Conservation (phyloP, 2,888 invertebrate species). For the Sinohyriopsis cumingii region DNA sequence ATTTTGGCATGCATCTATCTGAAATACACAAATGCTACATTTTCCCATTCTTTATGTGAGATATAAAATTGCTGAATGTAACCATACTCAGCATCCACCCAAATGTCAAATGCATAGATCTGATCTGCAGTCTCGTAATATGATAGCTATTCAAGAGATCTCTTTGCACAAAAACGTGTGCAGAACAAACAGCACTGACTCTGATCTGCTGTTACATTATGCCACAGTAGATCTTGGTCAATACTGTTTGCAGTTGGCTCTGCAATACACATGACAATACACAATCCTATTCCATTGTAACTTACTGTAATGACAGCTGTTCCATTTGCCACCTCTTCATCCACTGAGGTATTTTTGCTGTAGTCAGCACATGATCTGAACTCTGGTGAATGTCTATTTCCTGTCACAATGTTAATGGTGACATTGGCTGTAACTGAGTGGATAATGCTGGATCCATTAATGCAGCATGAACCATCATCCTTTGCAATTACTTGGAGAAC, state of each 20-base stretch:
- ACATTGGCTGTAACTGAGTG: conserved; percentile 86
- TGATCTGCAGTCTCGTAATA: too few relatives aligned
- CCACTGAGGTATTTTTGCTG: conserved; percentile 71
- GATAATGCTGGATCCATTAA: conserved; percentile 83
- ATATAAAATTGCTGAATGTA: too few relatives aligned
- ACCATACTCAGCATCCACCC: too few relatives aligned
- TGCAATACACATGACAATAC: not conserved
- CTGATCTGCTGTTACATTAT: too few relatives aligned
- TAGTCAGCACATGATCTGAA: conserved; percentile 95
- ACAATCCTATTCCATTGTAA: not conserved
- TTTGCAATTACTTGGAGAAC: conserved; percentile 95
- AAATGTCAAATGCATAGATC: too few relatives aligned
- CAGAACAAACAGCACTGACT: too few relatives aligned
- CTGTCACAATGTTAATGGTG: conserved; percentile 96
- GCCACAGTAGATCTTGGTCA: too few relatives aligned
- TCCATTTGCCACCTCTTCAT: conserved; percentile 31
- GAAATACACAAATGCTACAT: too few relatives aligned
- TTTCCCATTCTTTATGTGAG: too few relatives aligned
- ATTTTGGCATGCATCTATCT: too few relatives aligned
- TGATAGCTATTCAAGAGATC: too few relatives aligned
- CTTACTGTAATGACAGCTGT: conserved; percentile 40
- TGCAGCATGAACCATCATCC: conserved; percentile 98
- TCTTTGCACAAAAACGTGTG: too few relatives aligned
- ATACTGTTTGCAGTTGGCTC: not conserved
- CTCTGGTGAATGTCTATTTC: conserved; percentile 95